Evolutionary conservation across 2,888 invertebrate genomes (phyloP), one percentile per base, ranked within the genome.

Genomic region (Oegoconia quadripuncta): DNA sequence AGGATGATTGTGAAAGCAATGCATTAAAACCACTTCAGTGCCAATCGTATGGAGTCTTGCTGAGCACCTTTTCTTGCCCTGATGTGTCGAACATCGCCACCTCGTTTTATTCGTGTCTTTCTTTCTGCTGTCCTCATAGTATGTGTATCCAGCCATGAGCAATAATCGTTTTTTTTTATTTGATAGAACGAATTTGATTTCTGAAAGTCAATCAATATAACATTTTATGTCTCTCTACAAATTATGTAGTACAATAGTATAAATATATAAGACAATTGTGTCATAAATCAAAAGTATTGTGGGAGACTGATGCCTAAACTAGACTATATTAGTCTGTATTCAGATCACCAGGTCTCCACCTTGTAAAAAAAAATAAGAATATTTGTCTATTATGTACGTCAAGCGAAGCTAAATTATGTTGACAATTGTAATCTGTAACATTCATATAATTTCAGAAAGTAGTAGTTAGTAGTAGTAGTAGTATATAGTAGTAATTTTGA

Each of bases 11-110:
- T 22, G 22, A 22, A 22, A 2, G 8, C 6, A 9, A 9, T 22
- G 7, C 9, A 2, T 22, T 7, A 22, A 22, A 9, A 3, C 2
- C 6, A 4, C 2, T 3, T 5, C 8, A 5, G 7, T 22, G 7
- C 22, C 5, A 9, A 22, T 2, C 2, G 9, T 7, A 22, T 9
- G 7, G 7, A 22, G 9, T 9, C 5, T 22, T 2, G 22, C 22
- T 2, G 22, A 9, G 35, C 65, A 65, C 1, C 55, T 55, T 6
- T 26, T 48, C 5, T 42, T 40, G 8, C 27, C 27, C 6, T 50
- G 41, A n/a, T 60, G 46, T 0, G 55, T 55, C 4, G 56, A 48
- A 26, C 66, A 66, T 2, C 43, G 37, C 64, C 64, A 66, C 9
- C 55, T 27, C 3, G 27, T 13, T 43, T 0, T 46, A 48, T 18